Percentiles rank a stretch among this genome's conserved stretches.
phyloP scores from a whole-genome alignment of 2,113 vertebrate species.

The Cryptomyrus ogoouensis region DNA sequence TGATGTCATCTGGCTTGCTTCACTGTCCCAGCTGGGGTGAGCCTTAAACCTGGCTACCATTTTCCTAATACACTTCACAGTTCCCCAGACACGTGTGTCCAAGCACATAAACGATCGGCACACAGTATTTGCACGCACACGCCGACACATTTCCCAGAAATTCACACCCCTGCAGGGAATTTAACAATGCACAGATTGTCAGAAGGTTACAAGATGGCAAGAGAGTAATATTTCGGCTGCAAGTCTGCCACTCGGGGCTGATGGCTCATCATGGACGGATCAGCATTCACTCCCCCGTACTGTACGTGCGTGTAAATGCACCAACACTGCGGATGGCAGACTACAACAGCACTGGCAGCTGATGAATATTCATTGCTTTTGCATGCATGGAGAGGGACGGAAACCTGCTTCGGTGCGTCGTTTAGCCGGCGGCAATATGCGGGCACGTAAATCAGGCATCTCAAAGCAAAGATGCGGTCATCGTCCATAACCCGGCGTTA shows the following conservation, averaged over 20 bases:
- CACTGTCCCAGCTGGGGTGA: neutral
- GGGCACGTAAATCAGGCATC: neutral
- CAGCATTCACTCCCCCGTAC: neutral
- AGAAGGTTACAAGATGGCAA: neutral
- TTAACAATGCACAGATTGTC: neutral
- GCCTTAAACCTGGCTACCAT: neutral
- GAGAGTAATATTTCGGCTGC: neutral
- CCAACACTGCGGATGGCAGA: constrained; percentile 1
- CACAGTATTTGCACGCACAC: neutral
- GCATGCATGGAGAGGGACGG: neutral
- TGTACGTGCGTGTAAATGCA: neutral
- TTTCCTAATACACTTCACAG: neutral
- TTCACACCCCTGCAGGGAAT: neutral
- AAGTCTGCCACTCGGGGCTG: neutral
- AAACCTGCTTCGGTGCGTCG: constrained; percentile 9
- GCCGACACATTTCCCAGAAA: neutral
- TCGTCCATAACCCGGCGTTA: neutral
- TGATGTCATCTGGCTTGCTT: neutral
- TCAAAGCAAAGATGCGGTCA: constrained; percentile 15
- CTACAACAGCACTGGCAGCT: constrained; percentile 12
- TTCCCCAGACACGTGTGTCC: neutral
- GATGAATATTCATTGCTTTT: constrained; percentile 24
- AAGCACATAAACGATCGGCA: neutral
- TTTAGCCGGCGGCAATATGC: constrained; percentile 6
- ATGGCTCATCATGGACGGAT: neutral